Evolutionary conservation across 2,888 invertebrate genomes (phyloP).

Genomic region (Luffia ferchaultella): DNA sequence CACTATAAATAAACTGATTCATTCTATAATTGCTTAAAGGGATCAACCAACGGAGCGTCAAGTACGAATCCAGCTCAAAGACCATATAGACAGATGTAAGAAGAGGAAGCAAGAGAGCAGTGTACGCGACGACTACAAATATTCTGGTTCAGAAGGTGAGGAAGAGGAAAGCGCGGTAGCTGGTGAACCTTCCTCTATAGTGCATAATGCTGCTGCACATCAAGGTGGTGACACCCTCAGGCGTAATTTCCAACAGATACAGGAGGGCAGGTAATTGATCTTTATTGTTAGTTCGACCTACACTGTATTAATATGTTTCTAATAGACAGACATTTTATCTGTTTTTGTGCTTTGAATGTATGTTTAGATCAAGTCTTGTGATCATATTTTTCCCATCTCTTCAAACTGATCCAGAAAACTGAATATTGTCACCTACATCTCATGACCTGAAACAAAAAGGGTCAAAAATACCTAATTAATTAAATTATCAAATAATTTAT

Average conservation of each 20-base stretch:
- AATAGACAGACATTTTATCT: no score
- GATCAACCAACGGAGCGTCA: conserved; percentile 99
- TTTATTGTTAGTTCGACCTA: conserved; percentile 7
- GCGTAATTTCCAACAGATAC: conserved; percentile 97
- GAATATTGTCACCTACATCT: no score
- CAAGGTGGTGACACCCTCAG: conserved; percentile 93
- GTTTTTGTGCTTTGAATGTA: no score
- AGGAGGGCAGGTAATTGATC: conserved; percentile 74
- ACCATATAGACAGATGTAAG: conserved; percentile 97
- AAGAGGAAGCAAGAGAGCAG: conserved; percentile 91
- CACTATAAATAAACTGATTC: no score
- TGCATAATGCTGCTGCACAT: conserved; percentile 79
- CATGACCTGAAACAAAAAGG: no score
- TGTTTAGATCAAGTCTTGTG: no score
- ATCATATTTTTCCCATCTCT: no score
- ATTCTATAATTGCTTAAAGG: no score
- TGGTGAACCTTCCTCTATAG: conserved; percentile 94
- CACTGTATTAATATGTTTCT: no score
- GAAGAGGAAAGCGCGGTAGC: conserved; percentile 92
- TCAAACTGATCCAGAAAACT: no score
- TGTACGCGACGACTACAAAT: conserved; percentile 79
- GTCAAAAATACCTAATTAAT: no score
- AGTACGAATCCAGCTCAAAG: conserved; percentile 97
- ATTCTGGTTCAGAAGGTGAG: conserved; percentile 97
- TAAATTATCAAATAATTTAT: no score